Conservation (phyloP, 1,140 invertebrate species). For the Pantala flavescens region DNA sequence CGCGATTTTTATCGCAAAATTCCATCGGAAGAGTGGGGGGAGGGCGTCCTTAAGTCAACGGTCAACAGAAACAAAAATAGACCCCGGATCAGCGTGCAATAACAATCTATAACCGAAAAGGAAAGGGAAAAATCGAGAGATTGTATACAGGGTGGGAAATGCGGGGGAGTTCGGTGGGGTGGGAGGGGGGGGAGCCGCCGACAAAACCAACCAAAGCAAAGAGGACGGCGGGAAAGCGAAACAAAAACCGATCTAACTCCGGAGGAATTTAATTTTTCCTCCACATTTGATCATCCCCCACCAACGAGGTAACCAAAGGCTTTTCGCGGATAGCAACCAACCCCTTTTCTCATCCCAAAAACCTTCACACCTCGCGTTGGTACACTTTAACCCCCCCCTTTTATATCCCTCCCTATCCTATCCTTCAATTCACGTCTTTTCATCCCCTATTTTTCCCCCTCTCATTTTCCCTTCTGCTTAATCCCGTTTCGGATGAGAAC, state of each 20-base stretch:
- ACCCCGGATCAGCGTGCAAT: too few species aligned
- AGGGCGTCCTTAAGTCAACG: too few species aligned
- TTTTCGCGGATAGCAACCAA: neutral
- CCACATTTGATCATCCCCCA: neutral
- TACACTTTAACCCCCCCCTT: neutral
- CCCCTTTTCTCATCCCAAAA: neutral
- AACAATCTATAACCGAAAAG: too few species aligned
- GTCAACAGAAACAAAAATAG: too few species aligned
- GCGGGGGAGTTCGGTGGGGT: too few species aligned
- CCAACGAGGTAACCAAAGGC: neutral
- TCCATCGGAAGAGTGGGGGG: too few species aligned
- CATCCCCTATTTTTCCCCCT: neutral
- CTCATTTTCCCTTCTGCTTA: neutral
- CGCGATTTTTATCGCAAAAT: too few species aligned
- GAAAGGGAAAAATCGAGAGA: too few species aligned
- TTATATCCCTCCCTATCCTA: neutral
- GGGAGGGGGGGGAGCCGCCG: too few species aligned
- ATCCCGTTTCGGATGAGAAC: slow-evolving; percentile 7
- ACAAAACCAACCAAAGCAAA: neutral
- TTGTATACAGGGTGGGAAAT: too few species aligned
- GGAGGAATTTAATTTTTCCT: neutral
- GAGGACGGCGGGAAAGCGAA: neutral
- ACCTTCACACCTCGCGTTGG: too few species aligned
- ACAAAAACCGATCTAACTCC: neutral
- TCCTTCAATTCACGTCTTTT: neutral